Evolutionary conservation across 1,140 invertebrate species (phyloP).

Genomic region (Mesaphorura yosii): DNA sequence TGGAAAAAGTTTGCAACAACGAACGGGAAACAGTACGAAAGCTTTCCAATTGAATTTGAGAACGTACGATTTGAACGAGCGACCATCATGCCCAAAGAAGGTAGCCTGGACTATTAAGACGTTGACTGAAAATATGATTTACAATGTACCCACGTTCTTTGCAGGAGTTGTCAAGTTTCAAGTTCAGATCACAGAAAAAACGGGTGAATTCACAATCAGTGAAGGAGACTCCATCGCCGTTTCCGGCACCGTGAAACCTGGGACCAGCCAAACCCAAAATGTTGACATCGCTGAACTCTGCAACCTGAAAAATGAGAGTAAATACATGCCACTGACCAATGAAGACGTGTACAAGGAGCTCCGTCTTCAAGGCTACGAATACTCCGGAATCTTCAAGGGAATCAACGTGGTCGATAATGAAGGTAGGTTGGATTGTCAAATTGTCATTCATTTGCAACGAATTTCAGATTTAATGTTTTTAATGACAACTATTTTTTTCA

Average conservation of each 20-base stretch:
- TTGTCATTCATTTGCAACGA: background rate
- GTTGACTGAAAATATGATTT: conserved; percentile 52
- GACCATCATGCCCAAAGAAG: conserved; percentile 2
- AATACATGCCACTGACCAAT: conserved; percentile 47
- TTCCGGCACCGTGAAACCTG: conserved; percentile 60
- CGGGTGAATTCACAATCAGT: conserved; percentile 82
- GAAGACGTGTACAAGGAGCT: conserved; percentile 89
- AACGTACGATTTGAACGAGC: conserved; percentile 44
- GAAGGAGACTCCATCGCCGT: conserved; percentile 73
- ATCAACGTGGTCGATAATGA: conserved; percentile 53
- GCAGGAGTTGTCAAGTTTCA: conserved; percentile 73
- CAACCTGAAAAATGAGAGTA: conserved; percentile 12
- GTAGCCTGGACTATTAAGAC: background rate
- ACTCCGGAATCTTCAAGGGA: conserved; percentile 74
- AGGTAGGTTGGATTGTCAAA: background rate
- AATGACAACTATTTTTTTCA: conserved; percentile 18
- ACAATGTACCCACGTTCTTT: conserved; percentile 83
- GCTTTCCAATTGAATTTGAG: conserved; percentile 73
- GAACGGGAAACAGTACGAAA: conserved; percentile 58
- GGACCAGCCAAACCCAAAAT: conserved; percentile 37
- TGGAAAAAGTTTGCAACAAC: conserved; percentile 89
- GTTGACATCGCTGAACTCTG: conserved; percentile 43
- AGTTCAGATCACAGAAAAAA: conserved; percentile 74
- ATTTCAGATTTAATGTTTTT: background rate
- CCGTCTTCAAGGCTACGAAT: conserved; percentile 84